These are phyloP conservation scores for Cichlasoma orientale DNA, from an alignment of 2,797 vertebrate species.

Conservation along the genomic window DNA sequence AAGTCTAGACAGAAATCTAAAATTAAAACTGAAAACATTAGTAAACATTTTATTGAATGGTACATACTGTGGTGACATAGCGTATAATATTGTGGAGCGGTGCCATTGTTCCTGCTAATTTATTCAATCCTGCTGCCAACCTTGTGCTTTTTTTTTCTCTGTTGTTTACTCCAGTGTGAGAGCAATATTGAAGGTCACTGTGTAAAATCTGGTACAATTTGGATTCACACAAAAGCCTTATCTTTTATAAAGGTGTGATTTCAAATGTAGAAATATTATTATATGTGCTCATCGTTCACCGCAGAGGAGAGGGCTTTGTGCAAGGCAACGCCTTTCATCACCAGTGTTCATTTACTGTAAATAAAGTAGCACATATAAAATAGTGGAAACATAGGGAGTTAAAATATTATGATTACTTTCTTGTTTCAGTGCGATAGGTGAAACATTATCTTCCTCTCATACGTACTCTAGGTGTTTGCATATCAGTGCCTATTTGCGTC, in stretches of 20 bases:
- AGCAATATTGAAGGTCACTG: not conserved
- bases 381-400: not conserved
- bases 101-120: not conserved
- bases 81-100: not conserved
- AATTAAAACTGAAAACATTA: not conserved
- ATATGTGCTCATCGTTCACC: not conserved
- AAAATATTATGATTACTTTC: not conserved
- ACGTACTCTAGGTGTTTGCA: conserved; percentile 9
- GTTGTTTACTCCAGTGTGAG: conserved; percentile 2
- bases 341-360: not conserved
- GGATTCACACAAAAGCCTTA: not conserved
- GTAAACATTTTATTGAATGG: not conserved
- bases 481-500: conserved; percentile 47
- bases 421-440: conserved; percentile 1
- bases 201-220: not conserved
- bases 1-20: not conserved
- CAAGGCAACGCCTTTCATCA: not conserved
- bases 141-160: not conserved
- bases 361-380: not conserved
- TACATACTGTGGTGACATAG: not conserved
- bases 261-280: not conserved
- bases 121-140: not conserved
- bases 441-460: conserved; percentile 9
- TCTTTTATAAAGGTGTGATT: not conserved
- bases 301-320: not conserved